phyloP scores from a whole-genome alignment of 2,888 invertebrate genomes.

The Lutraria lutraria region DNA sequence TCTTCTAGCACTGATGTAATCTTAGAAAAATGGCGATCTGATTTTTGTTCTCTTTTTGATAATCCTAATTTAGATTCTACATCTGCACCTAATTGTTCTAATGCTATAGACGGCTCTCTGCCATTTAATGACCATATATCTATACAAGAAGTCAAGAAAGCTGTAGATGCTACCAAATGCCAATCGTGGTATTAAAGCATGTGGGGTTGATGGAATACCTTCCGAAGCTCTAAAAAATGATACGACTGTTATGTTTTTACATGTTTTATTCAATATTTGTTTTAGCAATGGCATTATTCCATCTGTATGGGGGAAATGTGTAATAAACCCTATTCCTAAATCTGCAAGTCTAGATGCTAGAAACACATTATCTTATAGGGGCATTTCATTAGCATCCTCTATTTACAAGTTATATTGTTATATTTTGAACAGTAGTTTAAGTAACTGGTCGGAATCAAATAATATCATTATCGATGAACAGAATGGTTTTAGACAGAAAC shows the following conservation, averaged over 20 bases:
- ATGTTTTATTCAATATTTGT: conserved; percentile 46
- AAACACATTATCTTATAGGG: too few relatives aligned
- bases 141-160: too few relatives aligned
- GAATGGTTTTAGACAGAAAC: conserved; percentile 47
- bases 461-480: conserved; percentile 55
- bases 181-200: conserved; percentile 43
- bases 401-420: too few relatives aligned
- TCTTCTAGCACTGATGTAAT: neutral
- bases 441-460: too few relatives aligned
- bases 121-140: conserved; percentile 33
- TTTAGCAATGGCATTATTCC: too few relatives aligned
- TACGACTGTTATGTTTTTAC: conserved; percentile 36
- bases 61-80: neutral
- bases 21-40: conserved; percentile 41
- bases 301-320: too few relatives aligned
- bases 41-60: conserved; percentile 40
- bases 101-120: neutral
- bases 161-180: too few relatives aligned
- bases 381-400: too few relatives aligned
- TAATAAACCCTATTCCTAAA: too few relatives aligned
- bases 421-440: too few relatives aligned
- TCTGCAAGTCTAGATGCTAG: too few relatives aligned
- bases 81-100: neutral
- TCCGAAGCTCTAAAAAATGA: conserved; percentile 49
- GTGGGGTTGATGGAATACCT: conserved; percentile 44